Percentiles rank a stretch among this genome's conserved stretches.
These are phyloP conservation scores for Mesoclemmys tuberculata DNA, from an alignment of 2,113 vertebrate genomes.

Conservation along the genomic window DNA sequence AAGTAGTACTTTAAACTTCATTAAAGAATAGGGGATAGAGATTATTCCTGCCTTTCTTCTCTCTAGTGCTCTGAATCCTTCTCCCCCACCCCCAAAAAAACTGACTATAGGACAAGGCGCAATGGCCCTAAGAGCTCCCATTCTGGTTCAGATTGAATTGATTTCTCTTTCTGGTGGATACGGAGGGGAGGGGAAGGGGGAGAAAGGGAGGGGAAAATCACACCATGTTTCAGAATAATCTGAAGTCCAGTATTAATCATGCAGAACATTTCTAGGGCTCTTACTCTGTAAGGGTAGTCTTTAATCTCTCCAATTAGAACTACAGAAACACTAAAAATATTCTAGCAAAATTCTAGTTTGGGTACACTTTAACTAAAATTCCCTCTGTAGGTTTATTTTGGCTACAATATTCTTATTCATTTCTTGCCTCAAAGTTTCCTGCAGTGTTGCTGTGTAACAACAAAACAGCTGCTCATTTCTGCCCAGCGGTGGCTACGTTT, in stretches of 20 bases:
- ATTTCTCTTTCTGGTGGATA: background rate
- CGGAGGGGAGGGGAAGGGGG: background rate
- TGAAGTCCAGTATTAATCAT: background rate
- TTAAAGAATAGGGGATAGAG: background rate
- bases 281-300: background rate
- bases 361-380: background rate
- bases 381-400: background rate
- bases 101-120: background rate
- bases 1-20: background rate
- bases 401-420: background rate
- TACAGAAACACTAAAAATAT: background rate
- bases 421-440: background rate
- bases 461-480: background rate
- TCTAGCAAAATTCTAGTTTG: background rate
- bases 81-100: background rate
- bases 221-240: background rate
- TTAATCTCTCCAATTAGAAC: background rate
- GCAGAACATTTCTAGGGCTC: background rate
- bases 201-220: background rate
- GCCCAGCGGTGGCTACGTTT: background rate
- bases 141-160: background rate
- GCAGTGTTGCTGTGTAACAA: rapidly evolving
- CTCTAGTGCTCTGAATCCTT: background rate
- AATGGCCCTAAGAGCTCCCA: background rate
- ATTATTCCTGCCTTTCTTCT: background rate